A percentile compares a stretch with the other conserved stretches of the same genome.
Evolutionary conservation across 2,113 vertebrate species (phyloP).

Genomic region (Carassius auratus): DNA sequence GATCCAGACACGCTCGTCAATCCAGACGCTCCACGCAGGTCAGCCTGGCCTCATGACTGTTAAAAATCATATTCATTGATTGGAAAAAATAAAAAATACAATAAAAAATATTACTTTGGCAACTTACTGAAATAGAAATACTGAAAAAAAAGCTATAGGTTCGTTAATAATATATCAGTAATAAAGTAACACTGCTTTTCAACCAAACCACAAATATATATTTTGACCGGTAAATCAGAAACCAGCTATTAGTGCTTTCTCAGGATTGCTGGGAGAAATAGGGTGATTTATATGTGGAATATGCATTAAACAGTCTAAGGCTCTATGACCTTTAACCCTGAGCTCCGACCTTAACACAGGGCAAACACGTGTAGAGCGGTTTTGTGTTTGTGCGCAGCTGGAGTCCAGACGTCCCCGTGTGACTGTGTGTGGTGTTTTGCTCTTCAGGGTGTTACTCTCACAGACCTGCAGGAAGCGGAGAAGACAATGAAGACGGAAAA

Average conservation of each 20-base stretch:
- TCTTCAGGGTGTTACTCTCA: conserved; percentile 80
- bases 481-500: conserved; percentile 75
- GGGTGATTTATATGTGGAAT: neutral
- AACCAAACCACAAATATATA: neutral
- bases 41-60: neutral
- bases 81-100: no score
- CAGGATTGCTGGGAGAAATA: neutral
- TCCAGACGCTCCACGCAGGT: conserved; percentile 82
- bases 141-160: no score
- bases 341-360: neutral
- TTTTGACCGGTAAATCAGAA: neutral
- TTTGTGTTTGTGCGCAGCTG: neutral
- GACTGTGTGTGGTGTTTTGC: conserved; percentile 45
- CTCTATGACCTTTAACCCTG: neutral
- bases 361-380: neutral
- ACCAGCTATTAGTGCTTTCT: neutral
- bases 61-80: neutral
- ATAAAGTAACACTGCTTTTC: neutral
- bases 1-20: conserved; percentile 79
- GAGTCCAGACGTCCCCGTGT: neutral
- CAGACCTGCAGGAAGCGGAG: conserved; percentile 83
- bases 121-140: no score
- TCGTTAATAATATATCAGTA: no score
- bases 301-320: neutral
- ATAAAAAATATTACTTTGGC: no score